Evolutionary conservation across 1,140 invertebrate species (phyloP), one percentile per base, ranked within the genome.

Genomic region (Oncopodura yosiiana): DNA sequence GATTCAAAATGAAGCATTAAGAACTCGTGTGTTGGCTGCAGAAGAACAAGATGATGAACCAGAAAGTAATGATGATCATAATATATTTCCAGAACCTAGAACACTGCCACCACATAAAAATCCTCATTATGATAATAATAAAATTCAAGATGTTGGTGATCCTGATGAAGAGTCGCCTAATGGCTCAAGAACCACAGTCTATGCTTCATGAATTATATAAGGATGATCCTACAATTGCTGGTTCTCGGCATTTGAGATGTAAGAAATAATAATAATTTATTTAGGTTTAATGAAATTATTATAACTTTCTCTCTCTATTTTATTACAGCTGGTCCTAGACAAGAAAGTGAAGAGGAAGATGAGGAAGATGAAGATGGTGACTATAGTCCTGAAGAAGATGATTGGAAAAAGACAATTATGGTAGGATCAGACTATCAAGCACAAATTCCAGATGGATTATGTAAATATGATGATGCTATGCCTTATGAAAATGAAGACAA

Each of bases 401-500:
- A 74, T 51, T 72, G 72, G 71, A 74, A 73, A 62, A 75, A 75
- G 76, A 94, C 87, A 18, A 95, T 96, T 54, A 94, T 95, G 87
- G 91, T 97, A 23, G 93, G 93, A 24, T 82, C 81, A 63, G 87
- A 93, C 67, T 96, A 87, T 69, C 93, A 97, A 74, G 93, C 92
- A 16, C 78, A 79, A 51, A 91, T 97, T 66, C 92, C 93, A 1
- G 88, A 92, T 70, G 90, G 87, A 18, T 73, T 95, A 3, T 85
- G 83, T 66, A 82, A 81, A 66, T 94, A 95, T 73, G 92, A 89
- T 67, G 89, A 94, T 74, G 86, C 86, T 3, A 75, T 88, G 58
- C 90, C 91, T 0, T 95, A 96, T 72, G 91, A 96, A 74, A 95
- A 95, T 75, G 89, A 94, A 70, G 93, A 96, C 69, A 88, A 92